Percentiles rank a stretch among this genome's conserved stretches.
Conservation (phyloP, 2,888 invertebrate species). For the Stratiomys singularior region DNA sequence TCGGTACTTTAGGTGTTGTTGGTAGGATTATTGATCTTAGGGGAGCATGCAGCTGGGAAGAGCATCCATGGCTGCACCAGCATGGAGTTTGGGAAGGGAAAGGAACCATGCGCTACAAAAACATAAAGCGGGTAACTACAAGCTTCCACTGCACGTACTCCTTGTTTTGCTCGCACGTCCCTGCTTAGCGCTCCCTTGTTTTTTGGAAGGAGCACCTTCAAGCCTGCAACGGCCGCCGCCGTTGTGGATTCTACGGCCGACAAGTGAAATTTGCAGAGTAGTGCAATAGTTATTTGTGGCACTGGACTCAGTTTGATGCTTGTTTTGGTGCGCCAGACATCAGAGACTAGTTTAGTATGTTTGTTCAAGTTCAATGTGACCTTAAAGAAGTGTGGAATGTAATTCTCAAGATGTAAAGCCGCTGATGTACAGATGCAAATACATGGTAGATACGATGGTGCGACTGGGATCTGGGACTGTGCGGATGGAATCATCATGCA, state of each 20-base stretch:
- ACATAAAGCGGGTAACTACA: not conserved
- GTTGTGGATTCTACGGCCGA: not conserved
- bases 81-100: not conserved
- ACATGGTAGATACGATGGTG: not conserved
- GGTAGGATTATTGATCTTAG: conserved; percentile 12
- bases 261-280: conserved; percentile 34
- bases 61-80: not conserved
- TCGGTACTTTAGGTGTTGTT: not conserved
- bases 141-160: not conserved
- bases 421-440: not conserved
- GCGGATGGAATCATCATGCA: not conserved
- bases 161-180: not conserved
- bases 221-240: not conserved
- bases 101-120: conserved; percentile 12
- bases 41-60: not conserved
- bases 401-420: not conserved
- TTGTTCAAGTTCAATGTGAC: conserved; percentile 45
- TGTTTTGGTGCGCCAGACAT: conserved; percentile 43
- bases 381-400: conserved; percentile 36
- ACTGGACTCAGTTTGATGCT: conserved; percentile 38
- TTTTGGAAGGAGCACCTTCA: no score
- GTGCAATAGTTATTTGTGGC: conserved; percentile 46
- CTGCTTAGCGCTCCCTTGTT: not conserved
- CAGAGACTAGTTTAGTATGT: conserved; percentile 44
- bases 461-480: no score